Conservation (phyloP, 2,113 vertebrate species). For the Eidolon helvum region DNA sequence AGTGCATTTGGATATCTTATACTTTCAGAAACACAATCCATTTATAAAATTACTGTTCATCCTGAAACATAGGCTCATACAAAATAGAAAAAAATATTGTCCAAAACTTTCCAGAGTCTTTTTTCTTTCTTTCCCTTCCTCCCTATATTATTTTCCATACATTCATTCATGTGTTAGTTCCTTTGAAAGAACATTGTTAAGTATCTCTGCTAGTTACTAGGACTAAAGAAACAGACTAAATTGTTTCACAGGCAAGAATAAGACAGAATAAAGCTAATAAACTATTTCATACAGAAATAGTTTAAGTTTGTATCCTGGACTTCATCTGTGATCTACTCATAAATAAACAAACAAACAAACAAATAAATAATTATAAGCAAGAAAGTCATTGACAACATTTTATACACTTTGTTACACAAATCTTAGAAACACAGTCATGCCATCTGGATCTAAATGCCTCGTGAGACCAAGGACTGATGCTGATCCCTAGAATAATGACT, state of each 20-base stretch:
- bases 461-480: not conserved
- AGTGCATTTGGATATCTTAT: not conserved
- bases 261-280: constrained; percentile 21
- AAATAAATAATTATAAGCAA: not conserved
- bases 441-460: not conserved
- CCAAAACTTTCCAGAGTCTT: not conserved
- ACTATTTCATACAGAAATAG: not conserved
- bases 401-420: not conserved
- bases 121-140: not conserved
- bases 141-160: not conserved
- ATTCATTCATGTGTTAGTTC: not conserved
- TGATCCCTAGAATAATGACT: not conserved
- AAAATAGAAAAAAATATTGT: not conserved
- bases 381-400: not conserved
- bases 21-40: not conserved
- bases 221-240: not conserved
- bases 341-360: not conserved
- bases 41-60: not conserved
- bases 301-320: not conserved
- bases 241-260: not conserved
- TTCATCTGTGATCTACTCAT: not conserved
- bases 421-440: not conserved
- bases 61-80: not conserved
- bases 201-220: not conserved
- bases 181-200: not conserved